Percentiles rank a stretch among this genome's conserved stretches.
Evolutionary conservation across 1,140 invertebrate species (phyloP).

Genomic region (Ceratosolen solmsi): DNA sequence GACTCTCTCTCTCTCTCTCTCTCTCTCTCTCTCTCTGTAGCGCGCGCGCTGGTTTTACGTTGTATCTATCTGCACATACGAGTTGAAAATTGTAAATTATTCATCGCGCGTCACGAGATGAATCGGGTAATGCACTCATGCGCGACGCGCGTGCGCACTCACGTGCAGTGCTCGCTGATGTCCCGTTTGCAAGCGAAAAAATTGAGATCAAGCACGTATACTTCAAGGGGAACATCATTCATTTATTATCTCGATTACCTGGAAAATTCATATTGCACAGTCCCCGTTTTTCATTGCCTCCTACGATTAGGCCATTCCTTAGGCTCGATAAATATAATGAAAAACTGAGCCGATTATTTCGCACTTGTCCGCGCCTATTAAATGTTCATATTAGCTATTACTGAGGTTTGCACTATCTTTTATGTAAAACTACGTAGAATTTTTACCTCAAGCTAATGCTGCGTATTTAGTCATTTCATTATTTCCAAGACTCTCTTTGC

Average conservation of each 20-base stretch:
- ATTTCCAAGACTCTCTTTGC: no score
- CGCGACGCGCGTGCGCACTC: constrained; percentile 32
- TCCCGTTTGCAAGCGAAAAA: constrained; percentile 19
- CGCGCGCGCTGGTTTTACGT: neutral
- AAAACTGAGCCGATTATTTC: neutral
- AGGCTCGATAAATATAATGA: neutral
- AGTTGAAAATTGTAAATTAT: constrained; percentile 61
- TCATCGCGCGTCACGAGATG: constrained; percentile 60
- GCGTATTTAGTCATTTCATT: no score
- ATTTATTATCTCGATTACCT: constrained; percentile 12
- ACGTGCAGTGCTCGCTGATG: neutral
- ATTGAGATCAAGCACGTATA: constrained; percentile 13
- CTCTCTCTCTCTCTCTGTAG: neutral
- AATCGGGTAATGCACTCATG: constrained; percentile 59
- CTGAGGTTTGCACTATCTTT: neutral
- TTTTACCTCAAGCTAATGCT: neutral
- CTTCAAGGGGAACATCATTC: neutral
- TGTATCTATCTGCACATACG: constrained; percentile 48
- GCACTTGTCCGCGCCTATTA: neutral
- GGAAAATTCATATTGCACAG: constrained; percentile 1
- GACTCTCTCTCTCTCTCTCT: neutral
- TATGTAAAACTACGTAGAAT: no score
- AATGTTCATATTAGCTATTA: no score
- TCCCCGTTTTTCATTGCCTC: neutral
- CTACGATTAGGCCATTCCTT: neutral